These are phyloP conservation scores for Melanotaenia parkinsoni DNA, from an alignment of 2,797 vertebrate genomes.

Conservation along the genomic window DNA sequence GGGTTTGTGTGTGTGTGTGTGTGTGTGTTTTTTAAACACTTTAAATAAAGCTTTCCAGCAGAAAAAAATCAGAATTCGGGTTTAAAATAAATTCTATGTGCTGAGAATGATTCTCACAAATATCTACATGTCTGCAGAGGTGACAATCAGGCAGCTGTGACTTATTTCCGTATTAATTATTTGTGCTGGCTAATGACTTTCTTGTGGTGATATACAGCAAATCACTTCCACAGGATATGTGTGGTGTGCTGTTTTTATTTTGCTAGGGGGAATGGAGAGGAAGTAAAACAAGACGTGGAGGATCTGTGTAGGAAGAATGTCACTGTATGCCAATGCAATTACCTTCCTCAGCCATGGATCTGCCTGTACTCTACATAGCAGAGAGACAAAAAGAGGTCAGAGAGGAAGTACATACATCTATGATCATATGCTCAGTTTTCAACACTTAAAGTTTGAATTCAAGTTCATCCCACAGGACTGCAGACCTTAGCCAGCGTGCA, in stretches of 20 bases:
- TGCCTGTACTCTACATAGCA: slow-evolving; percentile 62
- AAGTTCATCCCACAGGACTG: not conserved
- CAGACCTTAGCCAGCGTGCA: slow-evolving; percentile 7
- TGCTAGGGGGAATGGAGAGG: slow-evolving; percentile 32
- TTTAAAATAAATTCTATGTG: not conserved
- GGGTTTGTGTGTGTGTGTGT: not conserved
- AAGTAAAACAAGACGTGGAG: slow-evolving; percentile 58
- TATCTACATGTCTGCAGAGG: slow-evolving; percentile 31
- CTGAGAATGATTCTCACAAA: slow-evolving; percentile 10
- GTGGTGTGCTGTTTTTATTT: slow-evolving; percentile 59
- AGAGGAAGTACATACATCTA: slow-evolving; percentile 56
- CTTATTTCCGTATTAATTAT: slow-evolving; percentile 65
- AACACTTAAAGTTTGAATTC: slow-evolving; percentile 40
- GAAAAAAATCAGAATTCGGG: not conserved
- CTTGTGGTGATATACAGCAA: slow-evolving; percentile 41
- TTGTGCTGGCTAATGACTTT: slow-evolving; percentile 57
- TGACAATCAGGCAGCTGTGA: slow-evolving; percentile 37
- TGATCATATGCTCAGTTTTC: slow-evolving; percentile 47
- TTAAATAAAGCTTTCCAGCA: not conserved
- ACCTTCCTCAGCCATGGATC: slow-evolving; percentile 64
- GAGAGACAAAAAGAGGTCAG: slow-evolving; percentile 66
- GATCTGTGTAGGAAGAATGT: slow-evolving; percentile 74
- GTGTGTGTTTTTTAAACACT: slow-evolving; percentile 9
- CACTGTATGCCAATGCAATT: slow-evolving; percentile 78
- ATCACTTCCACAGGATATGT: slow-evolving; percentile 61